Conservation (phyloP, 2,797 vertebrate species). For the Crypturellus tataupa region DNA sequence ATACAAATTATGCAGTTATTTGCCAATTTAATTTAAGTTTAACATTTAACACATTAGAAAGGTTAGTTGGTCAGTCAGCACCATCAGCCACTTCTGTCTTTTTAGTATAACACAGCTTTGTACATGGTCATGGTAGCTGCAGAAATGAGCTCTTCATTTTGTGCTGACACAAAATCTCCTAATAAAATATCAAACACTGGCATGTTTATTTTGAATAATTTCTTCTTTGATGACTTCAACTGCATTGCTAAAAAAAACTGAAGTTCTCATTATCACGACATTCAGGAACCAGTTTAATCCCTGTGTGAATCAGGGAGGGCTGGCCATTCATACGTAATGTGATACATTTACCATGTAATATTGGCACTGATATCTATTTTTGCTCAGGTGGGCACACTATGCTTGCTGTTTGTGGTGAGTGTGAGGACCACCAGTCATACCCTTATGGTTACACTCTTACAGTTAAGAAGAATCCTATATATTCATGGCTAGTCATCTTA, state of each 20-base stretch:
- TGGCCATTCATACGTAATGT: not conserved
- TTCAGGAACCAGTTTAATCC: not conserved
- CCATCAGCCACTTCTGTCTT: constrained; percentile 1
- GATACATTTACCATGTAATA: not conserved
- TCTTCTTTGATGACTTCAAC: not conserved
- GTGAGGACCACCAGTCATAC: not conserved
- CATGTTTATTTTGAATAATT: constrained; percentile 11
- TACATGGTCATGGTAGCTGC: not conserved
- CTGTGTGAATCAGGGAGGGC: not conserved
- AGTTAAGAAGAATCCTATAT: not conserved
- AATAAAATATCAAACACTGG: not conserved
- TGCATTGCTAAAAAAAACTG: not conserved
- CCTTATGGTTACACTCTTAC: not conserved
- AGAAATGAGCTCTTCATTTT: constrained; percentile 36
- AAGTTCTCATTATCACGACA: not conserved
- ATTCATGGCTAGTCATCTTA: not conserved
- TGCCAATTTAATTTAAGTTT: constrained; percentile 13
- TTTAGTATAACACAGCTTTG: not conserved
- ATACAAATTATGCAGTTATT: not conserved
- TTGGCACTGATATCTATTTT: not conserved
- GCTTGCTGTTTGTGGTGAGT: not conserved
- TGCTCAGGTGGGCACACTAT: too few species aligned
- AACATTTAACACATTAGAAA: not conserved
- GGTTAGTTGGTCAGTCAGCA: not conserved
- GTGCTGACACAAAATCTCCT: not conserved